Percentiles rank a stretch among this genome's conserved stretches.
Conservation (phyloP, 2,113 vertebrate species). For the Pteronura brasiliensis region DNA sequence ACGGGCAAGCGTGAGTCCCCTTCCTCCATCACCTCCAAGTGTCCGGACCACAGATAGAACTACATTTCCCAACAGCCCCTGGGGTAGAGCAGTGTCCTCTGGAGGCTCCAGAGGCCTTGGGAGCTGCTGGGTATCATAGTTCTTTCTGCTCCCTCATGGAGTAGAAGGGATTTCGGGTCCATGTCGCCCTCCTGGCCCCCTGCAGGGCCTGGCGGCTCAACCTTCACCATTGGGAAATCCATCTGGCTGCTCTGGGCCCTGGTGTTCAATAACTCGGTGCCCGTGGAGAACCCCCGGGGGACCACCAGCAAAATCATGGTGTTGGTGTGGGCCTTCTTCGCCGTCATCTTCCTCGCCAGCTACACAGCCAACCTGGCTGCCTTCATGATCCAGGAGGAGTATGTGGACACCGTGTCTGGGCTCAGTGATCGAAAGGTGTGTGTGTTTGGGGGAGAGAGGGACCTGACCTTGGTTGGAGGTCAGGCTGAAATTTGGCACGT, state of each 20-base stretch:
- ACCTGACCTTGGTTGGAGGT: not conserved
- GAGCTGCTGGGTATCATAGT: not conserved
- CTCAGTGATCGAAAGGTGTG: conserved; percentile 95
- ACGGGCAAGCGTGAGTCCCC: conserved; percentile 91
- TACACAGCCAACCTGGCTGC: conserved; percentile 96
- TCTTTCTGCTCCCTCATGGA: not conserved
- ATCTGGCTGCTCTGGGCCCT: conserved; percentile 91
- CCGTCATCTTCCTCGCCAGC: conserved; percentile 97
- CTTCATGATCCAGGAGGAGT: conserved; percentile 98
- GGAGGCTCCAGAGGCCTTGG: not conserved
- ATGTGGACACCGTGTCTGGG: conserved; percentile 95
- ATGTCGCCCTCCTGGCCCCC: not conserved
- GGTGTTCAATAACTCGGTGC: conserved; percentile 97
- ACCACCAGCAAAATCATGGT: conserved; percentile 99
- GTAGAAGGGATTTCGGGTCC: conserved; percentile 28
- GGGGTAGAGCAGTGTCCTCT: not conserved
- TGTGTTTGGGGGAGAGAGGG: not conserved
- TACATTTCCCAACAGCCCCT: not conserved
- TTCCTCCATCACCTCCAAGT: not conserved
- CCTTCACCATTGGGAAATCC: conserved; percentile 95
- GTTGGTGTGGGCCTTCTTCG: conserved; percentile 97
- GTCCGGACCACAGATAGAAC: not conserved
- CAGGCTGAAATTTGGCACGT: not conserved
- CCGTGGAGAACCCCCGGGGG: conserved; percentile 95
- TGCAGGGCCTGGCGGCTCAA: conserved; percentile 75